These are phyloP conservation scores for Drosophila simulans DNA, from an alignment of 1,140 invertebrate species.

Conservation along the genomic window DNA sequence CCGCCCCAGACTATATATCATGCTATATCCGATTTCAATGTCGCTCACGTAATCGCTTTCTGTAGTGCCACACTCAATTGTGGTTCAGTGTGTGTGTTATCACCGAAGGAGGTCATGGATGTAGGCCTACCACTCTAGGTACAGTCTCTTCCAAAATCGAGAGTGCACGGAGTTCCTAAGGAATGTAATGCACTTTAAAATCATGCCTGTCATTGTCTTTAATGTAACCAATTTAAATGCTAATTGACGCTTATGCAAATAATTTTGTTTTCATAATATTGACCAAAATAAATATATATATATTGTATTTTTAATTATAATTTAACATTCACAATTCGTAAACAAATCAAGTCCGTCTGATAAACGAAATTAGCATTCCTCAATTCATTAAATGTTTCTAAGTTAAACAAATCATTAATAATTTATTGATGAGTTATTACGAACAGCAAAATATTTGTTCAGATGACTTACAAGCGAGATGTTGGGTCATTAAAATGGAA, in stretches of 20 bases:
- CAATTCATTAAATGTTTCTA: not conserved
- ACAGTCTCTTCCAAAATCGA: not conserved
- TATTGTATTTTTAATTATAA: conserved; percentile 26
- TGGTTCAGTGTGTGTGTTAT: conserved; percentile 47
- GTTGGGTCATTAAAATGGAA: conserved; percentile 8
- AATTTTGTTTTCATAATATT: conserved; percentile 1
- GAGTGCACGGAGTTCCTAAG: not conserved
- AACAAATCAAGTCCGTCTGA: conserved; percentile 2
- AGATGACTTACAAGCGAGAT: not conserved
- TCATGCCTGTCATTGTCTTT: not conserved
- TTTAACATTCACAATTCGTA: conserved; percentile 1
- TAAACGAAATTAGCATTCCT: conserved; percentile 20
- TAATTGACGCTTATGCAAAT: conserved; percentile 4
- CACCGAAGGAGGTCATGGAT: conserved; percentile 67
- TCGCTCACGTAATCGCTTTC: conserved; percentile 65
- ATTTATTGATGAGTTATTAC: not conserved
- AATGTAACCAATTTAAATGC: not conserved
- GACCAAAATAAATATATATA: conserved; percentile 26
- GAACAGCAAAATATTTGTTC: conserved; percentile 1
- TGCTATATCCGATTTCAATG: conserved; percentile 62
- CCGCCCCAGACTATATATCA: conserved; percentile 11
- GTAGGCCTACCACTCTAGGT: conserved; percentile 18
- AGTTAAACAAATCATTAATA: not conserved
- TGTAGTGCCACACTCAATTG: conserved; percentile 31
- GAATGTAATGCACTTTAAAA: not conserved